Evolutionary conservation across 2,888 invertebrate species (phyloP).

Genomic region (Caenorhabditis sp.): DNA sequence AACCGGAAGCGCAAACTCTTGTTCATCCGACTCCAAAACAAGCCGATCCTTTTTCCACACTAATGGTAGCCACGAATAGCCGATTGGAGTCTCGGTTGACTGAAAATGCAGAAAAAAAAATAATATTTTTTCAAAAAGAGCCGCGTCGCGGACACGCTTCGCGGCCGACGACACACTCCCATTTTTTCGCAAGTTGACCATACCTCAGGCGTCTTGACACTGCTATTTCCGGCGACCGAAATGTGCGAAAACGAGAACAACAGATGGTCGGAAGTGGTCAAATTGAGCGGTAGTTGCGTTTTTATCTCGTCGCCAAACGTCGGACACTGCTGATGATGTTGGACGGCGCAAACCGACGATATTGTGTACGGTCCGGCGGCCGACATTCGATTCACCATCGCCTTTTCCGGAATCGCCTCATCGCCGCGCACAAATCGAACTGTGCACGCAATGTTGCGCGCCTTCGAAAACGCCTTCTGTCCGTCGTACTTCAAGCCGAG

Average conservation of each 20-base stretch:
- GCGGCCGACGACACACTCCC: not conserved
- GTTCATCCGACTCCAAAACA: slow-evolving; percentile 84
- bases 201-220: slow-evolving; percentile 58
- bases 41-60: slow-evolving; percentile 76
- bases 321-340: slow-evolving; percentile 69
- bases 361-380: slow-evolving; percentile 57
- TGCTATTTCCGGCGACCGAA: slow-evolving; percentile 79
- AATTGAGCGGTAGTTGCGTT: slow-evolving; percentile 84
- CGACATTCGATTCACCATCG: slow-evolving; percentile 57
- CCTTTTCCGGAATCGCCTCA: slow-evolving; percentile 72
- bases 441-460: slow-evolving; percentile 90
- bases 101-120: slow-evolving; percentile 12
- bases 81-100: slow-evolving; percentile 77
- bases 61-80: slow-evolving; percentile 91
- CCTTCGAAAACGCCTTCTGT: slow-evolving; percentile 73
- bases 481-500: slow-evolving; percentile 72
- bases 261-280: slow-evolving; percentile 86
- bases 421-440: slow-evolving; percentile 80
- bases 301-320: slow-evolving; percentile 77
- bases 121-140: not conserved
- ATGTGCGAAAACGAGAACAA: slow-evolving; percentile 95
- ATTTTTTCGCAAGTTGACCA: too few species aligned
- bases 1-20: slow-evolving; percentile 79
- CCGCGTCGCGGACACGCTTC: too few species aligned
- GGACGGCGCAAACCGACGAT: slow-evolving; percentile 57